Conservation (phyloP, 2,113 vertebrate species). For the Macquaria australasica region DNA sequence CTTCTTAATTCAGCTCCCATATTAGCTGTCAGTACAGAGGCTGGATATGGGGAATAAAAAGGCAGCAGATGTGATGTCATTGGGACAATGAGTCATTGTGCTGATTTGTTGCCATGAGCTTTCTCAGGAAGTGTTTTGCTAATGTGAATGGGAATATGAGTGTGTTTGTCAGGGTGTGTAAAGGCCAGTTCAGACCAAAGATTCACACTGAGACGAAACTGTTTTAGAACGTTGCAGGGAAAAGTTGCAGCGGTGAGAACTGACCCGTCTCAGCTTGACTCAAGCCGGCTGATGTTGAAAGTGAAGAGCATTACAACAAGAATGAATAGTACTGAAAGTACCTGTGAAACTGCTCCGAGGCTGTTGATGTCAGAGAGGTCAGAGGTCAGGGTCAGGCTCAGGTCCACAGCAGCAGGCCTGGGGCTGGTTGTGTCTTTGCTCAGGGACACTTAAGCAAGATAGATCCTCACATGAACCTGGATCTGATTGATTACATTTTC, state of each 20-base stretch:
- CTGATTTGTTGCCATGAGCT: constrained; percentile 40
- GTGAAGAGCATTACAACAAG: neutral
- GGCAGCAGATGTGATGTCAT: constrained; percentile 24
- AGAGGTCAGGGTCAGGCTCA: constrained; percentile 35
- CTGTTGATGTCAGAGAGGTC: constrained; percentile 11
- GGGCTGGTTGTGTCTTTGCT: constrained; percentile 1
- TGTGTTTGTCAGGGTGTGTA: constrained; percentile 37
- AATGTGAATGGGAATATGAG: constrained; percentile 30
- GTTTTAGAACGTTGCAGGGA: too few species aligned
- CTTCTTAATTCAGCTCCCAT: neutral
- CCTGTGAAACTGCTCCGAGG: constrained; percentile 7
- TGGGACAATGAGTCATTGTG: constrained; percentile 41
- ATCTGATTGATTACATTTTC: neutral
- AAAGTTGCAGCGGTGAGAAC: too few species aligned
- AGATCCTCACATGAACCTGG: constrained; percentile 8
- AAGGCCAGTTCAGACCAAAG: too few species aligned
- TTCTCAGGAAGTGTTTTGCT: constrained; percentile 38
- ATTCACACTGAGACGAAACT: too few species aligned
- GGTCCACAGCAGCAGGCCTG: constrained; percentile 3
- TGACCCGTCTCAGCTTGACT: too few species aligned
- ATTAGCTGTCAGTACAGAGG: neutral
- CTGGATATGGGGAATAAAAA: constrained; percentile 11
- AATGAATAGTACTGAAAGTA: neutral
- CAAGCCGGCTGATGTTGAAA: neutral
- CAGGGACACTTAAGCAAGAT: neutral